These are phyloP conservation scores for Aviceda subcristata DNA, from an alignment of 2,113 vertebrate species.

Conservation along the genomic window DNA sequence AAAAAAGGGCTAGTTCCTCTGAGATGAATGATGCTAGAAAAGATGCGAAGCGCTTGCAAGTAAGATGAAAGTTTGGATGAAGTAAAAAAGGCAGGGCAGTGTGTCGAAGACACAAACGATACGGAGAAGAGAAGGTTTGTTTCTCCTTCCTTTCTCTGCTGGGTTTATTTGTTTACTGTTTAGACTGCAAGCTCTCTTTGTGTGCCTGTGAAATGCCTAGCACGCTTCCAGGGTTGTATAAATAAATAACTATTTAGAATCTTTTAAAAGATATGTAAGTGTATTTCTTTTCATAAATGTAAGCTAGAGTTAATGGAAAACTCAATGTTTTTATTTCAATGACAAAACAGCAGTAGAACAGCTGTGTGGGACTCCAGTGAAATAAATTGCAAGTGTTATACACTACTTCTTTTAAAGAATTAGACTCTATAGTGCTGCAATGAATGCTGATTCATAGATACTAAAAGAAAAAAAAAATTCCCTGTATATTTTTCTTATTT, in stretches of 20 bases:
- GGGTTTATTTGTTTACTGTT: background rate
- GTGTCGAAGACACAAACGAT: background rate
- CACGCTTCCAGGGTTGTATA: background rate
- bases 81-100: background rate
- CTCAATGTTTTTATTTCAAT: constrained; percentile 49
- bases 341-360: constrained; percentile 44
- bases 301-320: constrained; percentile 60
- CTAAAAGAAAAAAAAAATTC: constrained; percentile 8
- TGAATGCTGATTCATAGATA: constrained; percentile 65
- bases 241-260: constrained; percentile 54
- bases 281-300: constrained; percentile 58
- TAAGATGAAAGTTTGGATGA: rapidly evolving
- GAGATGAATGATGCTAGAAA: rapidly evolving
- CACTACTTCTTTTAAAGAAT: constrained; percentile 57
- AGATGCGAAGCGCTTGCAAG: background rate
- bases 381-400: constrained; percentile 22
- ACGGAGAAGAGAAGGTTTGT: background rate
- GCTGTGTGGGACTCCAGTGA: constrained; percentile 32
- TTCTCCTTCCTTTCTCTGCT: background rate
- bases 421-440: constrained; percentile 41
- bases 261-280: constrained; percentile 53
- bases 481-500: constrained; percentile 23
- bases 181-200: background rate
- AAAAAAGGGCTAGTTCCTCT: background rate
- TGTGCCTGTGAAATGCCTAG: background rate